phyloP scores from a whole-genome alignment of 2,113 vertebrate species.

The Thunnus thynnus region DNA sequence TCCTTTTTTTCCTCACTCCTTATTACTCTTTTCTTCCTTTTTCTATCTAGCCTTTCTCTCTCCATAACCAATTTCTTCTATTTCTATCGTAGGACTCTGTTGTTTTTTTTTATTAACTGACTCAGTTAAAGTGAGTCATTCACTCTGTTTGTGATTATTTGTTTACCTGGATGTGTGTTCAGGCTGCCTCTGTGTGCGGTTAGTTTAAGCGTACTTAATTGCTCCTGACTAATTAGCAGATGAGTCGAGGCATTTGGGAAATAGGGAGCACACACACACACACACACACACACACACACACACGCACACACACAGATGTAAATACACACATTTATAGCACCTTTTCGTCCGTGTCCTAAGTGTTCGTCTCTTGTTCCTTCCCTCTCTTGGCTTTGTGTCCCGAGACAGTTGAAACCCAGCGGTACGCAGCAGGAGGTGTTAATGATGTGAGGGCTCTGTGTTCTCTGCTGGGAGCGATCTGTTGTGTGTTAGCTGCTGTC shows the following conservation, averaged over 20 bases:
- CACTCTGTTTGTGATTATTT: constrained; percentile 61
- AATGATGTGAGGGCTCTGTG: constrained; percentile 80
- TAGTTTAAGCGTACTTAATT: constrained; percentile 77
- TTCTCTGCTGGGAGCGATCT: constrained; percentile 77
- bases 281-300: constrained; percentile 20
- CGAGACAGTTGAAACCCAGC: constrained; percentile 57
- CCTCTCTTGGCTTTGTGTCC: constrained; percentile 58
- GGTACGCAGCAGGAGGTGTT: constrained; percentile 77
- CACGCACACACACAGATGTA: constrained; percentile 19
- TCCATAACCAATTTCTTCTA: constrained; percentile 19
- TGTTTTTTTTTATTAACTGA: constrained; percentile 36
- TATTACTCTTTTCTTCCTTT: constrained; percentile 52
- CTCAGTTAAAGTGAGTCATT: constrained; percentile 50
- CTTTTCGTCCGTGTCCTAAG: constrained; percentile 52
- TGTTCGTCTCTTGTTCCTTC: constrained; percentile 55
- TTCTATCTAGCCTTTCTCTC: constrained; percentile 1
- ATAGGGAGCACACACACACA: constrained; percentile 7
- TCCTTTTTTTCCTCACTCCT: constrained; percentile 39
- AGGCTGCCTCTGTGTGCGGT: constrained; percentile 59
- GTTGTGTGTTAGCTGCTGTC: constrained; percentile 76
- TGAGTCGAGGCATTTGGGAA: constrained; percentile 73
- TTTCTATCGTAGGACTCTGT: constrained; percentile 27
- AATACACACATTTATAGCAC: constrained; percentile 57
- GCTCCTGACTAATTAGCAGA: constrained; percentile 81
- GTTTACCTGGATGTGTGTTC: constrained; percentile 71